Evolutionary conservation across 2,888 invertebrate genomes (phyloP).

Genomic region (Chloroclysta siterata): DNA sequence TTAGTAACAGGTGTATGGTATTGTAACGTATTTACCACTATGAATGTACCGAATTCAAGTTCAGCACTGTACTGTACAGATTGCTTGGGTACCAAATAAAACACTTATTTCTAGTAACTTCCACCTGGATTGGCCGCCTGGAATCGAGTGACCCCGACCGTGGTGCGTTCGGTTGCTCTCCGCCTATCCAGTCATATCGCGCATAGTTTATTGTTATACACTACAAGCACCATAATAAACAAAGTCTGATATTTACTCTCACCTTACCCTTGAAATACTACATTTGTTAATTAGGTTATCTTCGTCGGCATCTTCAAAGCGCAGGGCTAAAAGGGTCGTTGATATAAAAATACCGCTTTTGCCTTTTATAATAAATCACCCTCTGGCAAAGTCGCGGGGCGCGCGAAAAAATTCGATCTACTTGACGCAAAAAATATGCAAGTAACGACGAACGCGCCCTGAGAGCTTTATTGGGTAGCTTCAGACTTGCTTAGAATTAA

Average conservation of each 20-base stretch:
- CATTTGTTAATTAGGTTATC: constrained; percentile 85
- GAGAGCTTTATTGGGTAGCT: constrained; percentile 79
- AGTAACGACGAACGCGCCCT: constrained; percentile 79
- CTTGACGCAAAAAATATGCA: constrained; percentile 81
- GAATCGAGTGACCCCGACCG: no score
- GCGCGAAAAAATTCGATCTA: constrained; percentile 72
- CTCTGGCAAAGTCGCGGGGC: constrained; percentile 71
- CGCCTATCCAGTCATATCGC: no score
- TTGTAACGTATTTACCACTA: no score
- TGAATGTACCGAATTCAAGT: no score
- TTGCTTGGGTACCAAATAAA: no score
- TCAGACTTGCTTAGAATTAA: constrained; percentile 76
- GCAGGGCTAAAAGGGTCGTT: constrained; percentile 75
- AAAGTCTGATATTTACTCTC: constrained; percentile 73
- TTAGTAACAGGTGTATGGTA: no score
- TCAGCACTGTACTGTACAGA: no score
- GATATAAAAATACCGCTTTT: constrained; percentile 81
- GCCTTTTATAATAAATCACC: constrained; percentile 83
- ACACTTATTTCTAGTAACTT: no score
- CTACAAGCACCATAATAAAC: no score
- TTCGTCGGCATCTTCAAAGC: constrained; percentile 80
- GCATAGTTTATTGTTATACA: no score
- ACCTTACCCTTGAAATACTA: constrained; percentile 71
- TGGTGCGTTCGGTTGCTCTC: no score
- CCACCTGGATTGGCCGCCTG: no score